Conservation (phyloP, 1,140 invertebrate species). For the Drosophila seguyi region DNA sequence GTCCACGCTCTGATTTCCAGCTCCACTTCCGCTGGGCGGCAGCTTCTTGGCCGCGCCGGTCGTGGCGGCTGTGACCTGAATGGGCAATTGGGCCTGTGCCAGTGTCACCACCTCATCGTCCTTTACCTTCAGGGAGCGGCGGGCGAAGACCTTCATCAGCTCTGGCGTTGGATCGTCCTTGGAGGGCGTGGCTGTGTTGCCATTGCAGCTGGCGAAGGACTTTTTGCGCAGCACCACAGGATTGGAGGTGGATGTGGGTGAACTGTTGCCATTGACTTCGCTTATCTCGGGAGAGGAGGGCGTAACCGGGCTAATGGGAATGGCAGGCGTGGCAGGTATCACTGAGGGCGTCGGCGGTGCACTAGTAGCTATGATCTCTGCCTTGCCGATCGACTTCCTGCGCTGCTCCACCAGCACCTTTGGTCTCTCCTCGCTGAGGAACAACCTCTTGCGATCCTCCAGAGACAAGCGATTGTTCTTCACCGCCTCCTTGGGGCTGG, state of each 20-base stretch:
- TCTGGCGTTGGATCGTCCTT: slow-evolving; percentile 90
- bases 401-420: slow-evolving; percentile 66
- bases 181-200: slow-evolving; percentile 25
- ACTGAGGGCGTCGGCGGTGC: slow-evolving; percentile 15
- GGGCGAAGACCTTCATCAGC: slow-evolving; percentile 92
- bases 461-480: slow-evolving; percentile 64
- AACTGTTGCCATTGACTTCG: slow-evolving; percentile 37
- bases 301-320: slow-evolving; percentile 17
- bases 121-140: slow-evolving; percentile 91
- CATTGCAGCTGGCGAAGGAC: slow-evolving; percentile 80
- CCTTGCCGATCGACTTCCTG: slow-evolving; percentile 65
- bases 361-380: slow-evolving; percentile 14
- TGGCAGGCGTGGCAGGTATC: slow-evolving; percentile 27
- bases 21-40: slow-evolving; percentile 36
- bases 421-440: slow-evolving; percentile 67
- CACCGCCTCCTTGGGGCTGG: slow-evolving; percentile 13
- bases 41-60: slow-evolving; percentile 63
- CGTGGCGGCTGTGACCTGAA: slow-evolving; percentile 60
- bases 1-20: slow-evolving; percentile 85
- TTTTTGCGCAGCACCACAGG: slow-evolving; percentile 87
- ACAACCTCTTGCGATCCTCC: slow-evolving; percentile 76
- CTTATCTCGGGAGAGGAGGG: slow-evolving; percentile 25
- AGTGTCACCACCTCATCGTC: slow-evolving; percentile 88
- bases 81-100: slow-evolving; percentile 24
- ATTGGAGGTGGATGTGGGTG: slow-evolving; percentile 29